Evolutionary conservation across 2,113 vertebrate species (phyloP).

Genomic region (Syngnathus scovelli): DNA sequence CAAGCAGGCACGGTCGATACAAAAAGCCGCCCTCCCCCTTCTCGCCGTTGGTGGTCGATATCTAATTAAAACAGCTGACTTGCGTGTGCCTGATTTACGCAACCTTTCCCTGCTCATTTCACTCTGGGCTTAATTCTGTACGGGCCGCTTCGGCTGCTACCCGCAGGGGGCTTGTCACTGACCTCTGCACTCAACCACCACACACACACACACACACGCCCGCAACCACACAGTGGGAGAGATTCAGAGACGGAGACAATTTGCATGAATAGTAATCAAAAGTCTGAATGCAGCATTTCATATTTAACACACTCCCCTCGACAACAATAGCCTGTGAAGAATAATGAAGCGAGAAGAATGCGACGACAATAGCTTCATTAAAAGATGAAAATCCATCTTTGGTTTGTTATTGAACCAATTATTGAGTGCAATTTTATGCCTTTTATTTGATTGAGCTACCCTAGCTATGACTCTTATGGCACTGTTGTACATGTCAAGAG

Average conservation of each 20-base stretch:
- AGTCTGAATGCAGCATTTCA: conserved; percentile 3
- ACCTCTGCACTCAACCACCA: conserved; percentile 2
- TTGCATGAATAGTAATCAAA: conserved; percentile 31
- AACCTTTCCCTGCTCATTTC: conserved; percentile 43
- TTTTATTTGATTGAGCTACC: conserved; percentile 17
- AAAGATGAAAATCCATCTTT: neutral
- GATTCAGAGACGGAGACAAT: conserved; percentile 6
- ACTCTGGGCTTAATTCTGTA: conserved; percentile 42
- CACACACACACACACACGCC: conserved; percentile 18
- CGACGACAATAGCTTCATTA: conserved; percentile 30
- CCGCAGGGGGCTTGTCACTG: conserved; percentile 39
- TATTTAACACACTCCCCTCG: neutral
- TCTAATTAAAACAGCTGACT: conserved; percentile 64
- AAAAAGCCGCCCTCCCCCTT: conserved; percentile 14
- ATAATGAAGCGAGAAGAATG: conserved; percentile 5
- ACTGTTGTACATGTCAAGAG: conserved; percentile 23
- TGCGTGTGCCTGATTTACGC: conserved; percentile 40
- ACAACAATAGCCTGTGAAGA: conserved; percentile 13
- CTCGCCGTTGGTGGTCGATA: conserved; percentile 51
- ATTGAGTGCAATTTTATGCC: neutral
- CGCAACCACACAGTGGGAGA: conserved; percentile 10
- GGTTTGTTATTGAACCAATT: neutral
- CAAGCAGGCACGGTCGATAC: conserved; percentile 25
- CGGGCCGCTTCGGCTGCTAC: conserved; percentile 46
- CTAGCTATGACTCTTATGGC: conserved; percentile 23